Percentiles rank a stretch among this genome's conserved stretches.
Conservation (phyloP, 2,888 invertebrate species). For the Drosophila phalerata region DNA sequence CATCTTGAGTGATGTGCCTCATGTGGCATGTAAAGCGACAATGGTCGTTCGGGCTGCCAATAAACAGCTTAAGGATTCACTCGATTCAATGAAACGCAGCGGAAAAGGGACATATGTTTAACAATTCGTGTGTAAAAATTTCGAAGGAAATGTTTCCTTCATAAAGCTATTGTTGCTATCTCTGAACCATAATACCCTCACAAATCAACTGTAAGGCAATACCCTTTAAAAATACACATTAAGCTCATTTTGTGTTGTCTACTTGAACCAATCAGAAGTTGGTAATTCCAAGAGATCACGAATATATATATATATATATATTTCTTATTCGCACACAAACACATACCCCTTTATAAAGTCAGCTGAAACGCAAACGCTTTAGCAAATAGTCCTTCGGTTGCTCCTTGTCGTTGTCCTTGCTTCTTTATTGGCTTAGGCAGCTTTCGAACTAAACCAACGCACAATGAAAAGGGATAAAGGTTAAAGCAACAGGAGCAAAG, state of each 20-base stretch:
- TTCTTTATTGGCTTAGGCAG: slow-evolving; percentile 70
- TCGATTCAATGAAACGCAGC: slow-evolving; percentile 53
- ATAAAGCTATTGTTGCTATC: slow-evolving; percentile 7
- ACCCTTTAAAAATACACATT: neutral
- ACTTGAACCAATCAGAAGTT: slow-evolving; percentile 10
- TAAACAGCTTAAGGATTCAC: slow-evolving; percentile 53
- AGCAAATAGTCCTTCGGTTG: slow-evolving; percentile 50
- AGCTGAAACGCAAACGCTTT: slow-evolving; percentile 51
- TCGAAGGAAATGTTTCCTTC: slow-evolving; percentile 29
- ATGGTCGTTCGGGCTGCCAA: slow-evolving; percentile 31
- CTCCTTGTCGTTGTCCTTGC: slow-evolving; percentile 47
- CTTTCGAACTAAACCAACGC: slow-evolving; percentile 55
- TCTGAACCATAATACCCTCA: slow-evolving; percentile 10
- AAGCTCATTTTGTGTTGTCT: slow-evolving; percentile 4
- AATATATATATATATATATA: neutral
- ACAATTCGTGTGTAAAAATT: slow-evolving; percentile 67
- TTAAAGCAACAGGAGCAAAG: slow-evolving; percentile 64
- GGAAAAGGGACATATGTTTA: slow-evolving; percentile 57
- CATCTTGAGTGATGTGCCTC: slow-evolving; percentile 5
- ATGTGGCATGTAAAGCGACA: slow-evolving; percentile 30
- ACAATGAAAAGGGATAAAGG: slow-evolving; percentile 61
- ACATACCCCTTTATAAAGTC: slow-evolving; percentile 8
- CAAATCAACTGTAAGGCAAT: neutral
- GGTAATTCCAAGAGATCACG: slow-evolving; percentile 9
- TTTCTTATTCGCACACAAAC: slow-evolving; percentile 19